Conservation (phyloP, 2,797 vertebrate species). For the Artibeus lituratus region DNA sequence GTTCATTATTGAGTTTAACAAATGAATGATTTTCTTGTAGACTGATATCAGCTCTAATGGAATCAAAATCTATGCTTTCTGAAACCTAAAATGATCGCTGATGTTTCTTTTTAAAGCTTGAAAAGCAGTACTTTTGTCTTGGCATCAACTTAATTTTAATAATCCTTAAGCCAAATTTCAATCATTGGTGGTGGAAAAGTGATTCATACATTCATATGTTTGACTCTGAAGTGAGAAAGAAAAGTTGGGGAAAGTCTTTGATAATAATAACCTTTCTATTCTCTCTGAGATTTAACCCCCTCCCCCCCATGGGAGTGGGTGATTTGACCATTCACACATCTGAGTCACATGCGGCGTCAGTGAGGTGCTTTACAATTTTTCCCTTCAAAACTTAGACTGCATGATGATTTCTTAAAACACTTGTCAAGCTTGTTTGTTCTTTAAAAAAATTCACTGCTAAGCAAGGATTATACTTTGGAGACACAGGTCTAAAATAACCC, state of each 20-base stretch:
- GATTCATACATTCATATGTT: slow-evolving; percentile 26
- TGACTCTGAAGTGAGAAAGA: slow-evolving; percentile 41
- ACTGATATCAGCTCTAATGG: background rate
- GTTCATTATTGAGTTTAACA: slow-evolving; percentile 9
- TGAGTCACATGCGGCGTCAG: background rate
- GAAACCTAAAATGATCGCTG: background rate
- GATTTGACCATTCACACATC: slow-evolving; percentile 33
- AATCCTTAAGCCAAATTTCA: slow-evolving; percentile 38
- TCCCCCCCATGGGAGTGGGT: background rate
- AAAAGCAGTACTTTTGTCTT: slow-evolving; percentile 36
- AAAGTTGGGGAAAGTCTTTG: slow-evolving; percentile 20
- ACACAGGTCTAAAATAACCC: background rate
- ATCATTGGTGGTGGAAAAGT: slow-evolving; percentile 18
- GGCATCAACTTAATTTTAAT: slow-evolving; percentile 39
- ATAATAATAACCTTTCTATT: slow-evolving; percentile 33
- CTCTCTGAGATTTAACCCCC: background rate
- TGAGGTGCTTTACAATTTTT: background rate
- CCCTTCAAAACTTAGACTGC: slow-evolving; percentile 2
- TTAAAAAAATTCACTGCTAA: slow-evolving; percentile 27
- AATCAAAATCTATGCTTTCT: slow-evolving; percentile 39
- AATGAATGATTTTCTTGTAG: slow-evolving; percentile 26
- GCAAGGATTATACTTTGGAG: slow-evolving; percentile 20
- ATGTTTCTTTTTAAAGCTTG: slow-evolving; percentile 42
- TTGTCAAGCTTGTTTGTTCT: slow-evolving; percentile 39
- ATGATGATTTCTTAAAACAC: slow-evolving; percentile 23